Evolutionary conservation across 2,888 invertebrate species (phyloP).

Genomic region (Saturnia japonica): DNA sequence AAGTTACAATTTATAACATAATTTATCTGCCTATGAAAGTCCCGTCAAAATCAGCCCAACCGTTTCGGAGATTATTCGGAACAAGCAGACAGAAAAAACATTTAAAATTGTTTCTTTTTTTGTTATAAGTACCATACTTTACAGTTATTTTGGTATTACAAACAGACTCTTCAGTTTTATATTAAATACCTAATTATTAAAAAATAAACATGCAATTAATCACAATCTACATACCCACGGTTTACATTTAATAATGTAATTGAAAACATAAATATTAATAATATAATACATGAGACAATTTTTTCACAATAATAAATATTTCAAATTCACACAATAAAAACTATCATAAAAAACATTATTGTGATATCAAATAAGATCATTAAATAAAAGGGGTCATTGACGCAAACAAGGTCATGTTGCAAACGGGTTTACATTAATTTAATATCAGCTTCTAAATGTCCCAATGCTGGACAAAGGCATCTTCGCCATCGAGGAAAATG

Average conservation of each 20-base stretch:
- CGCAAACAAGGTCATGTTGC: background rate
- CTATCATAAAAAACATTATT: background rate
- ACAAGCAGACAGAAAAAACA: too few relatives aligned
- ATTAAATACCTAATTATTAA: too few relatives aligned
- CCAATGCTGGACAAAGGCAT: background rate
- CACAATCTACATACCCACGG: background rate
- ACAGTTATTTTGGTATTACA: too few relatives aligned
- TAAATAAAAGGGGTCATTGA: background rate
- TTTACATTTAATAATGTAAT: background rate
- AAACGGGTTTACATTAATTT: background rate
- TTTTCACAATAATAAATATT: background rate
- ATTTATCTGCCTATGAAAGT: too few relatives aligned
- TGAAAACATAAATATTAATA: background rate
- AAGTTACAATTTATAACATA: too few relatives aligned
- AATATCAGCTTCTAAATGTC: background rate
- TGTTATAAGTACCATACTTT: too few relatives aligned
- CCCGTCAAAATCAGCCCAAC: too few relatives aligned
- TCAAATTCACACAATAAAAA: slow-evolving; percentile 1
- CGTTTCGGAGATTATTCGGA: too few relatives aligned
- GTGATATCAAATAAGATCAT: background rate
- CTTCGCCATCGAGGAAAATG: background rate
- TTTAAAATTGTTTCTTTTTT: too few relatives aligned
- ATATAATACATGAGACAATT: background rate
- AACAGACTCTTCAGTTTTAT: too few relatives aligned
- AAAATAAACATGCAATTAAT: background rate